phyloP scores from a whole-genome alignment of 2,888 invertebrate species.

The Ectropis crepuscularia region DNA sequence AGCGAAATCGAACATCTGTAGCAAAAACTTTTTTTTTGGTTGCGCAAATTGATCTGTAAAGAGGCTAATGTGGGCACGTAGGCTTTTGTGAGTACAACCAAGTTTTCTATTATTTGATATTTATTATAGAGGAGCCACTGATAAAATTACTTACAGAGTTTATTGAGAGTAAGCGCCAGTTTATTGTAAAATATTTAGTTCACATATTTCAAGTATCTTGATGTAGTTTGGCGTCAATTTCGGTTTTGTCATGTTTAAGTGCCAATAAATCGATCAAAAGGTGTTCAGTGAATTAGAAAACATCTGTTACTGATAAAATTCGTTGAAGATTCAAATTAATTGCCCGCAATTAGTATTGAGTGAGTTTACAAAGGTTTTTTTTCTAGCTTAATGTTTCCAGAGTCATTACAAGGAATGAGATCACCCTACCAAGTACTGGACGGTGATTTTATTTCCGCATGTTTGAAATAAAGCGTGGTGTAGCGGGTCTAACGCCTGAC shows the following conservation, averaged over 20 bases:
- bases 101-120: not conserved
- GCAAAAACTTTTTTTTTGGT: slow-evolving; percentile 23
- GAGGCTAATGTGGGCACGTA: slow-evolving; percentile 38
- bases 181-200: not conserved
- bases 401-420: no score
- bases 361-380: no score
- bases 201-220: not conserved
- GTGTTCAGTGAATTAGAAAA: slow-evolving; percentile 28
- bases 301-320: slow-evolving; percentile 22
- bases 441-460: no score
- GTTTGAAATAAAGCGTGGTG: no score
- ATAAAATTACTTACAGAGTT: not conserved
- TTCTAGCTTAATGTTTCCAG: no score
- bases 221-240: not conserved
- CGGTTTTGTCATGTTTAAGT: slow-evolving; percentile 33
- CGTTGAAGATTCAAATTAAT: not conserved
- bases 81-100: slow-evolving; percentile 20
- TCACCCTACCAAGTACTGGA: no score
- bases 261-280: slow-evolving; percentile 35
- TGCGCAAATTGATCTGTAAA: slow-evolving; percentile 39
- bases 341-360: not conserved
- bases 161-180: no score
- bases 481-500: no score
- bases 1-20: slow-evolving; percentile 43
- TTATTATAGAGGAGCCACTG: not conserved